Percentiles rank a stretch among this genome's conserved stretches.
phyloP scores from a whole-genome alignment of 2,888 invertebrate genomes.

The Luperina testacea region DNA sequence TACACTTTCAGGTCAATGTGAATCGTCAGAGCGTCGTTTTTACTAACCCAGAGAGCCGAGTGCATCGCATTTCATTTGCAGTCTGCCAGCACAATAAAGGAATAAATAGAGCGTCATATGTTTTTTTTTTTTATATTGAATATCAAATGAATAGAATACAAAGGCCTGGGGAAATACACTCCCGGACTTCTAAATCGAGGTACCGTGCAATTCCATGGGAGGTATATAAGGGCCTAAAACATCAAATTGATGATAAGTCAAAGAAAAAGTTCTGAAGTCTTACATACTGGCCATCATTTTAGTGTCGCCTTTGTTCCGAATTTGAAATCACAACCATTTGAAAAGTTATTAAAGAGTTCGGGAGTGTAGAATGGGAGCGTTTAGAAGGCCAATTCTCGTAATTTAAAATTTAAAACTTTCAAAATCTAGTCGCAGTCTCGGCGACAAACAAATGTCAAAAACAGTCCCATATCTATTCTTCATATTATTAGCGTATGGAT shows the following conservation, averaged over 20 bases:
- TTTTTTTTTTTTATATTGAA: conserved; percentile 47
- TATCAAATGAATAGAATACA: conserved; percentile 44
- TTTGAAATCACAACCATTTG: neutral
- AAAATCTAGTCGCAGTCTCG: too few relatives aligned
- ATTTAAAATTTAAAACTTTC: too few relatives aligned
- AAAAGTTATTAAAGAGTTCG: neutral
- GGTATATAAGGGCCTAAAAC: neutral
- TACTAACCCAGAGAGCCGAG: conserved; percentile 48
- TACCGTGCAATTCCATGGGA: neutral
- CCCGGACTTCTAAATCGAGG: neutral
- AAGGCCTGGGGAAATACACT: conserved; percentile 2
- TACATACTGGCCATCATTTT: neutral
- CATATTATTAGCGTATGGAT: too few relatives aligned
- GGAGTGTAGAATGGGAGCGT: neutral
- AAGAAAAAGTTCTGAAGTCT: neutral
- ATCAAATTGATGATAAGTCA: neutral
- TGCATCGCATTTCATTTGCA: conserved; percentile 48
- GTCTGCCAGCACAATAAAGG: conserved; percentile 44
- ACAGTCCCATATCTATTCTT: too few relatives aligned
- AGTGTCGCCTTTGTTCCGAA: neutral
- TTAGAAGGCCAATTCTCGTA: neutral
- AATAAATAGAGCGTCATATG: conserved; percentile 44
- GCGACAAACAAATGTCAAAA: too few relatives aligned
- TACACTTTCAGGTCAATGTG: conserved; percentile 52
- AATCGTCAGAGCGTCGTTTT: conserved; percentile 38